Percentiles rank a stretch among this genome's conserved stretches.
Evolutionary conservation across 2,797 vertebrate genomes (phyloP).

Genomic region (Distichodus sexfasciatus): DNA sequence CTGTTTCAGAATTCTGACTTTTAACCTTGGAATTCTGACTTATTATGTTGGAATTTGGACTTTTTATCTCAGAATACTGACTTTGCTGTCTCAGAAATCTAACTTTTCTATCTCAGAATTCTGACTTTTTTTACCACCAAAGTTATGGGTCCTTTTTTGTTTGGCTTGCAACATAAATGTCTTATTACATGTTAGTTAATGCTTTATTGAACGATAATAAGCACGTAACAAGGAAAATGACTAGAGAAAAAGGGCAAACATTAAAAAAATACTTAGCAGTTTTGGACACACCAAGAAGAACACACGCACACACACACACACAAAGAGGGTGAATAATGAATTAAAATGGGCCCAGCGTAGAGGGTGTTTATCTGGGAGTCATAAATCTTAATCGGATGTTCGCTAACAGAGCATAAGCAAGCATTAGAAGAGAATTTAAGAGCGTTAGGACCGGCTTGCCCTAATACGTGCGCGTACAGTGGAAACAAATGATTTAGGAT

Average conservation of each 20-base stretch:
- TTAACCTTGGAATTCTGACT: too few relatives aligned
- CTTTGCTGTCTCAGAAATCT: too few relatives aligned
- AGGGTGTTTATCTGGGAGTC: conserved; percentile 62
- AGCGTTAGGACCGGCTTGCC: conserved; percentile 47
- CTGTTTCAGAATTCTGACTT: too few relatives aligned
- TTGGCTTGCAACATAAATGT: too few relatives aligned
- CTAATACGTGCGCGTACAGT: conserved; percentile 49
- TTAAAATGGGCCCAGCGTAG: conserved; percentile 56
- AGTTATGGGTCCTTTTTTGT: too few relatives aligned
- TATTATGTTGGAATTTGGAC: too few relatives aligned
- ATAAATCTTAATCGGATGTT: conserved; percentile 71
- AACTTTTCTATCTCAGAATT: background rate
- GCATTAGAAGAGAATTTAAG: conserved; percentile 63
- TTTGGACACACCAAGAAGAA: conserved; percentile 21
- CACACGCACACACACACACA: conserved; percentile 38
- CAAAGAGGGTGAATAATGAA: conserved; percentile 52
- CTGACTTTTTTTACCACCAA: too few relatives aligned
- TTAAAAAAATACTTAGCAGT: conserved; percentile 18
- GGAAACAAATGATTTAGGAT: conserved; percentile 54
- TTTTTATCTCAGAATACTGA: too few relatives aligned
- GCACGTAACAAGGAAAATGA: background rate
- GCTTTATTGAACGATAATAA: background rate
- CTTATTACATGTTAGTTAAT: background rate
- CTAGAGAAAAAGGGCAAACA: conserved; percentile 54
- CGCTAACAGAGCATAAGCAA: conserved; percentile 59